Evolutionary conservation across 2,113 vertebrate species (phyloP).

Genomic region (Poicephalus gulielmi): DNA sequence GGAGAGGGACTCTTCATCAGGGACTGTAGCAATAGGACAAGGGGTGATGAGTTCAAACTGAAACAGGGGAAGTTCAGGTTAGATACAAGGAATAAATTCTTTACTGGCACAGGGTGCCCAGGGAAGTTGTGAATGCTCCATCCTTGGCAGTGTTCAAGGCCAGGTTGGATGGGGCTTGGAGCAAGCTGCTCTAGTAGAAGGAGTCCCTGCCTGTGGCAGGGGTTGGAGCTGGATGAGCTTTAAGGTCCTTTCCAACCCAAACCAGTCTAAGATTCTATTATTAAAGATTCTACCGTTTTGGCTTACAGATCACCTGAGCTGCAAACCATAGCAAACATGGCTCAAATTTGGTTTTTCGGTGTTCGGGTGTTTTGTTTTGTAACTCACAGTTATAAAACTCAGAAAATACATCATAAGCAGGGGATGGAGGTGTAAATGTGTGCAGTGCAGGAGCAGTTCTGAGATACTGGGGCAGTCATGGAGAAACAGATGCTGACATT

Average conservation of each 20-base stretch:
- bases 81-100: background rate
- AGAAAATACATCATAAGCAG: background rate
- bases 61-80: background rate
- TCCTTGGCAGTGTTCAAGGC: background rate
- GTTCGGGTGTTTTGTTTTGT: background rate
- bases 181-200: background rate
- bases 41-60: background rate
- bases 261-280: background rate
- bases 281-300: too few species aligned
- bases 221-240: background rate
- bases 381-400: background rate
- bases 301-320: too few species aligned
- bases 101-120: background rate
- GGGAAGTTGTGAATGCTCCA: background rate
- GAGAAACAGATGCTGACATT: background rate
- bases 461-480: background rate
- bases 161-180: background rate
- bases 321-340: too few species aligned
- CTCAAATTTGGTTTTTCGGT: background rate
- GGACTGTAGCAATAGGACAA: background rate
- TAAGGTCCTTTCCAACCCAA: background rate
- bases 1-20: background rate
- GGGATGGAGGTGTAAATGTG: background rate
- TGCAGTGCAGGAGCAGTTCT: background rate
- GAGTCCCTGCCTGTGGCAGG: background rate